Evolutionary conservation across 2,113 vertebrate species (phyloP).

Genomic region (Oryzias celebensis): DNA sequence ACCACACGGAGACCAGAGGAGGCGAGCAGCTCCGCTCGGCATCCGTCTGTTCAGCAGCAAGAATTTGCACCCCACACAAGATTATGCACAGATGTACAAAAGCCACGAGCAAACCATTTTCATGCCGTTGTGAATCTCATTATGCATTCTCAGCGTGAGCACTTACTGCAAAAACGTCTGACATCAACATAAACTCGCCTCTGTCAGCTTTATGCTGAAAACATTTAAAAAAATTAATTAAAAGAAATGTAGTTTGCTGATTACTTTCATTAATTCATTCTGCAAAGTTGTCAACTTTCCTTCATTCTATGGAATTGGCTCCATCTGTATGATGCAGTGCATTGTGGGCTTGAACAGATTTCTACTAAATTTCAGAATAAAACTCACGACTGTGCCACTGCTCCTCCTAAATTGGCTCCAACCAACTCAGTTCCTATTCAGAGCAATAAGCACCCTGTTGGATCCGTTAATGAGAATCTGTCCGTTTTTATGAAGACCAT

Average conservation of each 20-base stretch:
- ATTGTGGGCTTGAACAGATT: constrained; percentile 1
- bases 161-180: background rate
- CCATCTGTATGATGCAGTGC: too few relatives aligned
- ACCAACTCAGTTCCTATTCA: constrained; percentile 1
- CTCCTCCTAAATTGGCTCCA: background rate
- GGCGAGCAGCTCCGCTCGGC: too few relatives aligned
- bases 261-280: background rate
- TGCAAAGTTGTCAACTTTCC: background rate
- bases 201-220: too few relatives aligned
- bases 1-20: too few relatives aligned
- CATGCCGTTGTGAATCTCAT: constrained; percentile 19
- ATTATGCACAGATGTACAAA: constrained; percentile 9
- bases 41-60: background rate
- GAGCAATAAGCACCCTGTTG: constrained; percentile 4
- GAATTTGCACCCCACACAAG: constrained; percentile 1
- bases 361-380: background rate
- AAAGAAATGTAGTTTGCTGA: too few relatives aligned
- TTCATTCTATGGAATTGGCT: background rate
- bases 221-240: too few relatives aligned
- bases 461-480: constrained; percentile 19
- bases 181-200: too few relatives aligned
- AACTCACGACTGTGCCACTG: background rate
- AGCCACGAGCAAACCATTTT: constrained; percentile 10
- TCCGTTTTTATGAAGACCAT: constrained; percentile 5
- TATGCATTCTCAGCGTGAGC: constrained; percentile 1